These are phyloP conservation scores for Matsumyia berberina DNA, from an alignment of 2,888 invertebrate genomes.

Conservation along the genomic window DNA sequence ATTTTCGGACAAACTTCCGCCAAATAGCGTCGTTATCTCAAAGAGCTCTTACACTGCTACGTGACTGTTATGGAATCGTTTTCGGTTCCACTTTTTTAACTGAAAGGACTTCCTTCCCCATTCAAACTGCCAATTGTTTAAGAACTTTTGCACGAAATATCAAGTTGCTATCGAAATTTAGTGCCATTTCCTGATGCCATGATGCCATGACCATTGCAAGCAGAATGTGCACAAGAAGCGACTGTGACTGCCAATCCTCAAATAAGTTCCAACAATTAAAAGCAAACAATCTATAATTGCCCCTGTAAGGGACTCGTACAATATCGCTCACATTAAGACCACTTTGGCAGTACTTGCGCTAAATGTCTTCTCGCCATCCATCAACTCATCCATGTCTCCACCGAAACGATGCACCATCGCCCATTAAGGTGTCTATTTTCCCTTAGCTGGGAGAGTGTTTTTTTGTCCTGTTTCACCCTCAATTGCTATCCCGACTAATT, in stretches of 20 bases:
- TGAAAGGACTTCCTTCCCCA: background rate
- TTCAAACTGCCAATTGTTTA: background rate
- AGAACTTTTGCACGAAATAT: background rate
- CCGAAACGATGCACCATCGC: slow-evolving; percentile 32
- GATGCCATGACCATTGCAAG: background rate
- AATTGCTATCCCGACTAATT: slow-evolving; percentile 58
- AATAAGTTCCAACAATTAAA: slow-evolving; percentile 28
- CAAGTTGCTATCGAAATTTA: background rate
- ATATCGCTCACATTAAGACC: background rate
- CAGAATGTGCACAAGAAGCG: background rate
- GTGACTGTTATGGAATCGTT: background rate
- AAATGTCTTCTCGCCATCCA: background rate
- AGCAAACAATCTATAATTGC: slow-evolving; percentile 28
- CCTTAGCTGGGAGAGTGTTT: slow-evolving; percentile 14
- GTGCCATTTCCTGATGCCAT: too few species aligned
- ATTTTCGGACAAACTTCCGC: too few species aligned
- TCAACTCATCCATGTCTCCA: slow-evolving; percentile 11
- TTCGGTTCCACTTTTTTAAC: background rate
- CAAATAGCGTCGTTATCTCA: background rate
- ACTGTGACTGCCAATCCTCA: background rate
- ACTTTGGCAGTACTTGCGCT: background rate
- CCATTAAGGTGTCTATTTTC: slow-evolving; percentile 56
- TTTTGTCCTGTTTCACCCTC: slow-evolving; percentile 22
- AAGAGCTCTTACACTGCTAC: background rate
- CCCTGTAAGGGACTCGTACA: background rate